A percentile compares a stretch with the other conserved stretches of the same genome.
Conservation (phyloP, 1,140 invertebrate genomes). For the Chelonus insularis region DNA sequence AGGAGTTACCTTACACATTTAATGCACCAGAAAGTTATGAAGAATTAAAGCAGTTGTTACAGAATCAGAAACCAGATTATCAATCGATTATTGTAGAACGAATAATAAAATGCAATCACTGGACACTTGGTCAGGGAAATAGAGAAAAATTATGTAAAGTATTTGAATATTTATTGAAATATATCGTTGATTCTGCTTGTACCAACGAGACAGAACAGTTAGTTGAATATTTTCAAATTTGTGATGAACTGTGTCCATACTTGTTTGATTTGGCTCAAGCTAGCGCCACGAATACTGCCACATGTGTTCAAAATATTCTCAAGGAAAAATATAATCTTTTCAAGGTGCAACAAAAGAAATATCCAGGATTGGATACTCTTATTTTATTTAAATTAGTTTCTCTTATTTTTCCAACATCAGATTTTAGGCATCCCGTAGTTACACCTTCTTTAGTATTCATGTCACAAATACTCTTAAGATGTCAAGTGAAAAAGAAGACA, state of each 20-base stretch:
- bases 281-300: conserved; percentile 69
- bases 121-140: conserved; percentile 73
- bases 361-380: conserved; percentile 73
- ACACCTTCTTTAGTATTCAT: conserved; percentile 84
- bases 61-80: conserved; percentile 64
- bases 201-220: conserved; percentile 58
- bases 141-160: conserved; percentile 75
- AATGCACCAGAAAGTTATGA: conserved; percentile 69
- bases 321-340: conserved; percentile 74
- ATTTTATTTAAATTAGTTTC: conserved; percentile 79
- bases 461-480: conserved; percentile 73
- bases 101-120: conserved; percentile 85
- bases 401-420: conserved; percentile 83
- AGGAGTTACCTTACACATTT: conserved; percentile 74
- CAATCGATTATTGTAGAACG: conserved; percentile 75
- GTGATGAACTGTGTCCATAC: conserved; percentile 67
- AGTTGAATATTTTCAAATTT: conserved; percentile 63
- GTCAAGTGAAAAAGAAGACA: conserved; percentile 64
- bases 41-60: conserved; percentile 68
- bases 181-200: conserved; percentile 69
- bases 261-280: conserved; percentile 75
- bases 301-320: conserved; percentile 69
- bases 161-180: conserved; percentile 75
- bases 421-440: conserved; percentile 83
- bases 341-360: conserved; percentile 64